phyloP scores from a whole-genome alignment of 2,888 invertebrate genomes.

The Morpho achilles region DNA sequence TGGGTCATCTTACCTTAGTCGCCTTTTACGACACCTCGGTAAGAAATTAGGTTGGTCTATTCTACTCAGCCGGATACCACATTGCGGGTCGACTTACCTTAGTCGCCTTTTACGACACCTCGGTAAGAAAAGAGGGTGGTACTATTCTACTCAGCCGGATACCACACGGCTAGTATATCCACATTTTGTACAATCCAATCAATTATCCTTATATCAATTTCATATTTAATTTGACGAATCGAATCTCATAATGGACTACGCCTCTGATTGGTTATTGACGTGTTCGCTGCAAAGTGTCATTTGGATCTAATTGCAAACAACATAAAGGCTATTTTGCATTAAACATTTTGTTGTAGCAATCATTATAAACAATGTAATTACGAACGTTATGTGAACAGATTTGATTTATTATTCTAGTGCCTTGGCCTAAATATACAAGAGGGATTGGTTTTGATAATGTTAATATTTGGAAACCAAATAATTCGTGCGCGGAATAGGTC shows the following conservation, averaged over 20 bases:
- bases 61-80: too few relatives aligned
- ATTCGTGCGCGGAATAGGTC: slow-evolving; percentile 3
- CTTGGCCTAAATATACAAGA: slow-evolving; percentile 24
- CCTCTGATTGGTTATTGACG: slow-evolving; percentile 10
- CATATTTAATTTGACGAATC: slow-evolving; percentile 6
- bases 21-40: too few relatives aligned
- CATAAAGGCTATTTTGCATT: slow-evolving; percentile 8
- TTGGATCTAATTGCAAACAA: not conserved
- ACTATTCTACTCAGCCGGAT: too few relatives aligned
- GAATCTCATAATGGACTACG: slow-evolving; percentile 6
- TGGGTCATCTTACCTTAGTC: too few relatives aligned
- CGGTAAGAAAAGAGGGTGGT: too few relatives aligned
- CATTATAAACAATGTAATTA: slow-evolving; percentile 19
- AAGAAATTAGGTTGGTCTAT: too few relatives aligned
- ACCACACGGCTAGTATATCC: too few relatives aligned
- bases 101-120: too few relatives aligned
- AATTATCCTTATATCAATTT: too few relatives aligned
- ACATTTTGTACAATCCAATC: too few relatives aligned
- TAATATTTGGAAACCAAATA: slow-evolving; percentile 20
- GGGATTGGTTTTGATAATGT: slow-evolving; percentile 18
- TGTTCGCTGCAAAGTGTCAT: not conserved
- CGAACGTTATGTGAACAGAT: slow-evolving; percentile 12
- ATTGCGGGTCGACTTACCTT: too few relatives aligned
- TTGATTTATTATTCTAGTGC: slow-evolving; percentile 26
- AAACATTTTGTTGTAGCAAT: not conserved